These are phyloP conservation scores for Caenorhabditis afra DNA, from an alignment of 2,888 invertebrate species.

Conservation along the genomic window DNA sequence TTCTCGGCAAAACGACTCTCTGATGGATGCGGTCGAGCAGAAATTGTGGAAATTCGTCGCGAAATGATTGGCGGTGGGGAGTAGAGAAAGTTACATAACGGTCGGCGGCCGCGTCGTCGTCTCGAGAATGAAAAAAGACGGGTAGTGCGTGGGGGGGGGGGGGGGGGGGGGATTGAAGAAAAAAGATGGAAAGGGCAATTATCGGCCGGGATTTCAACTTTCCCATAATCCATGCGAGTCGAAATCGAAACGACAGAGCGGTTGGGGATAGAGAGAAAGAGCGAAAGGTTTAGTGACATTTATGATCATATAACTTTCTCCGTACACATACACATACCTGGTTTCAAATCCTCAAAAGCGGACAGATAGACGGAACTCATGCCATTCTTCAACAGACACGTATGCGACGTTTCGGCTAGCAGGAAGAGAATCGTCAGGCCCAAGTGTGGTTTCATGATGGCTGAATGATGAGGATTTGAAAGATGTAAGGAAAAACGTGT, in stretches of 20 bases:
- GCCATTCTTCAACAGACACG: conserved; percentile 74
- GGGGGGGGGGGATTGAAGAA: no score
- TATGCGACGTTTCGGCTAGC: conserved; percentile 16
- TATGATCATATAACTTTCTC: conserved; percentile 4
- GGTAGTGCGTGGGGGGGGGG: no score
- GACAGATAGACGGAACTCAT: conserved; percentile 75
- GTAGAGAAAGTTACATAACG: conserved; percentile 33
- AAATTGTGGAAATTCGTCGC: conserved; percentile 4
- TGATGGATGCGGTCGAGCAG: conserved; percentile 49
- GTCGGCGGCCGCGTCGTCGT: conserved; percentile 16
- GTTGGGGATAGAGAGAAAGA: no score
- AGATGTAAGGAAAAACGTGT: neutral
- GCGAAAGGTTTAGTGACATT: conserved; percentile 26
- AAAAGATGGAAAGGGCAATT: conserved; percentile 14
- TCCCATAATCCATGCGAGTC: neutral
- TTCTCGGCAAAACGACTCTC: conserved; percentile 36
- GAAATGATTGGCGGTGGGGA: neutral
- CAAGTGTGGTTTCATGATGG: conserved; percentile 45
- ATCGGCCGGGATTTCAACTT: conserved; percentile 11
- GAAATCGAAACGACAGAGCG: conserved; percentile 6
- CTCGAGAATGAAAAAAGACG: neutral
- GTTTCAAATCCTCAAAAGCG: conserved; percentile 71
- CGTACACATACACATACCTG: conserved; percentile 59
- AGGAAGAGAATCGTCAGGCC: conserved; percentile 27
- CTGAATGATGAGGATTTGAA: neutral